These are phyloP conservation scores for Acipenser oxyrinchus DNA, from an alignment of 2,797 vertebrate species.

Conservation along the genomic window DNA sequence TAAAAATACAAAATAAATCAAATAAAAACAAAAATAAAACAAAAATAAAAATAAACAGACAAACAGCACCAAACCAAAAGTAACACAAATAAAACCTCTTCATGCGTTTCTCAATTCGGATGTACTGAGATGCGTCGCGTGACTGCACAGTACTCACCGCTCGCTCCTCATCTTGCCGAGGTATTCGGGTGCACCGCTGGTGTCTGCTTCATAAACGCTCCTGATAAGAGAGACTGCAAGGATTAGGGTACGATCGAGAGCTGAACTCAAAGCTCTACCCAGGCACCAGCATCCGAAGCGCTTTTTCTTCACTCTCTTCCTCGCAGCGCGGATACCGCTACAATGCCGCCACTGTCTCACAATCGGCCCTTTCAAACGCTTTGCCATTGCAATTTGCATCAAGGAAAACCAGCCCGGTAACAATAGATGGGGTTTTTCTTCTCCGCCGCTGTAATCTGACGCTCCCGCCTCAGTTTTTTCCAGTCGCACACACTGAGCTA, in stretches of 20 bases:
- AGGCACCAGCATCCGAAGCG: conserved; percentile 6
- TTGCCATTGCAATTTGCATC: conserved; percentile 20
- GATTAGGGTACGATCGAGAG: background rate
- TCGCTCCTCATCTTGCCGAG: conserved; percentile 2
- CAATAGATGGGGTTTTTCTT: conserved; percentile 18
- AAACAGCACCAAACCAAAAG: too few relatives aligned
- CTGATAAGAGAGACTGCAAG: too few relatives aligned
- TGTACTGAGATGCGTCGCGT: too few relatives aligned
- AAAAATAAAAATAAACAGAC: too few relatives aligned
- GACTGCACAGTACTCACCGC: background rate
- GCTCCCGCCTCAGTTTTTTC: conserved; percentile 19
- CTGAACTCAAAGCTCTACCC: background rate
- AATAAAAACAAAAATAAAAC: too few relatives aligned
- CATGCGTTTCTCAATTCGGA: too few relatives aligned
- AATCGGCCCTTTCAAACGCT: conserved; percentile 15
- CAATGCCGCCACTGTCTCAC: conserved; percentile 10
- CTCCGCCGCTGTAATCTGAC: conserved; percentile 20
- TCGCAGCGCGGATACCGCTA: conserved; percentile 6
- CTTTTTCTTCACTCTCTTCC: conserved; percentile 16
- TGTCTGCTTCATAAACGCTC: background rate
- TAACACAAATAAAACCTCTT: too few relatives aligned
- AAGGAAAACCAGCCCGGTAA: conserved; percentile 15
- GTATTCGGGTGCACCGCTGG: conserved; percentile 4
- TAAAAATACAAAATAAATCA: too few relatives aligned
- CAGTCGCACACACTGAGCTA: conserved; percentile 11